Conservation (phyloP, 1,140 invertebrate species). For the Conus betulinus region DNA sequence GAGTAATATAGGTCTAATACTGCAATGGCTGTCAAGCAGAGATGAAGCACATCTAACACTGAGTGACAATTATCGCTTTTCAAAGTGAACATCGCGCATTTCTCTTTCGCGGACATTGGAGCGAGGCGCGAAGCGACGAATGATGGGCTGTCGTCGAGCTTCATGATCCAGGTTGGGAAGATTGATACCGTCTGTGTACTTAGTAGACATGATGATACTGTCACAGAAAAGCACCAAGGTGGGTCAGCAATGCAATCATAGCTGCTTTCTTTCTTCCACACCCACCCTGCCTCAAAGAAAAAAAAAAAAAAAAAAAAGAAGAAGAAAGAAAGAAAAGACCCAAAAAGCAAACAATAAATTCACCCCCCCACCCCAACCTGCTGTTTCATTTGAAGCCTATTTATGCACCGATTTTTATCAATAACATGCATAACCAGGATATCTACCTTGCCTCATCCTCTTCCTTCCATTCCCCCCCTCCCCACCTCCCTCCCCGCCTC, state of each 20-base stretch:
- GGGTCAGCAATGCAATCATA: too few species aligned
- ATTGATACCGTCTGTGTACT: slow-evolving; percentile 66
- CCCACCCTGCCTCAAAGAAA: too few species aligned
- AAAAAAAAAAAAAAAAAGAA: neutral
- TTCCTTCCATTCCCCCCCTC: too few species aligned
- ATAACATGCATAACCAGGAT: too few species aligned
- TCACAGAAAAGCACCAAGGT: neutral
- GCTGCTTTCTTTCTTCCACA: too few species aligned
- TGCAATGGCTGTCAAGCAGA: slow-evolving; percentile 1
- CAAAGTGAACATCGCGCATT: slow-evolving; percentile 70
- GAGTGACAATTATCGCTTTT: slow-evolving; percentile 60
- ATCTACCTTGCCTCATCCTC: too few species aligned
- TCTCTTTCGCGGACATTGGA: slow-evolving; percentile 64
- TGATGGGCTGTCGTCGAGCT: slow-evolving; percentile 58
- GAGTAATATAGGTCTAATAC: neutral
- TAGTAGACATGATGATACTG: slow-evolving; percentile 68
- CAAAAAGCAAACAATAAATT: too few species aligned
- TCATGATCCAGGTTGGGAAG: slow-evolving; percentile 60
- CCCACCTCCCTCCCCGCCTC: too few species aligned
- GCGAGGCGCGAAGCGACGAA: slow-evolving; percentile 47
- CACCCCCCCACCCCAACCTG: too few species aligned
- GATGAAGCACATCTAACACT: neutral
- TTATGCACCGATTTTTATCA: too few species aligned
- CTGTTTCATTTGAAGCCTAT: too few species aligned
- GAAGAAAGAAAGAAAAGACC: too few species aligned